Percentiles rank a stretch among this genome's conserved stretches.
Evolutionary conservation across 2,888 invertebrate species (phyloP).

Genomic region (Acleris holmiana): DNA sequence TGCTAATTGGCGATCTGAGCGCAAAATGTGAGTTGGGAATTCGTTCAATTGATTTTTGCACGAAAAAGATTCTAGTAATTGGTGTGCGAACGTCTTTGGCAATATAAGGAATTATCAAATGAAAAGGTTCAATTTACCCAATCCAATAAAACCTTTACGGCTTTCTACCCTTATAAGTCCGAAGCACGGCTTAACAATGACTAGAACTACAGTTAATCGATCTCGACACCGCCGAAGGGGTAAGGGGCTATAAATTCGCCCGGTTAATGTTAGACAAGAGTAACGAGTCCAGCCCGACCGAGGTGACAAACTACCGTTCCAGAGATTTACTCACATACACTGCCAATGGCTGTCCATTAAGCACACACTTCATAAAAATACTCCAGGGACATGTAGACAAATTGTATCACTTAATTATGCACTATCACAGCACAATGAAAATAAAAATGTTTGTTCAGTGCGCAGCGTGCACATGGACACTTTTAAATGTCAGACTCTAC

Average conservation of each 20-base stretch:
- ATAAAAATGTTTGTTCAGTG: too few species aligned
- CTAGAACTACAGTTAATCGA: constrained; percentile 41
- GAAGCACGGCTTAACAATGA: neutral
- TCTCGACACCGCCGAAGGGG: constrained; percentile 41
- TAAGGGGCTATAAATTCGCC: constrained; percentile 54
- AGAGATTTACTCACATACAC: constrained; percentile 53
- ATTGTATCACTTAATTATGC: too few species aligned
- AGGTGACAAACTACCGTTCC: constrained; percentile 52
- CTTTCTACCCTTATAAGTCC: neutral
- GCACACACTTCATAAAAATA: too few species aligned
- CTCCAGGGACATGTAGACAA: too few species aligned
- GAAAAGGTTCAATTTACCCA: too few species aligned
- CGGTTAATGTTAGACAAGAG: constrained; percentile 48
- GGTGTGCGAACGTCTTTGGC: too few species aligned
- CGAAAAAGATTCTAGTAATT: neutral
- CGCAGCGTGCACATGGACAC: too few species aligned
- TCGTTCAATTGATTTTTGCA: constrained; percentile 4
- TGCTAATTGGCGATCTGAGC: constrained; percentile 19
- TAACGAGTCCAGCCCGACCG: constrained; percentile 48
- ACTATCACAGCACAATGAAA: too few species aligned
- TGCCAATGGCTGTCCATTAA: neutral
- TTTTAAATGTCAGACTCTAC: too few species aligned
- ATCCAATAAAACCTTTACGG: neutral
- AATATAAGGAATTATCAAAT: too few species aligned
- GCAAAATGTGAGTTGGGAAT: constrained; percentile 16